Evolutionary conservation across 2,888 invertebrate genomes (phyloP).

Genomic region (Xylophagus ater): DNA sequence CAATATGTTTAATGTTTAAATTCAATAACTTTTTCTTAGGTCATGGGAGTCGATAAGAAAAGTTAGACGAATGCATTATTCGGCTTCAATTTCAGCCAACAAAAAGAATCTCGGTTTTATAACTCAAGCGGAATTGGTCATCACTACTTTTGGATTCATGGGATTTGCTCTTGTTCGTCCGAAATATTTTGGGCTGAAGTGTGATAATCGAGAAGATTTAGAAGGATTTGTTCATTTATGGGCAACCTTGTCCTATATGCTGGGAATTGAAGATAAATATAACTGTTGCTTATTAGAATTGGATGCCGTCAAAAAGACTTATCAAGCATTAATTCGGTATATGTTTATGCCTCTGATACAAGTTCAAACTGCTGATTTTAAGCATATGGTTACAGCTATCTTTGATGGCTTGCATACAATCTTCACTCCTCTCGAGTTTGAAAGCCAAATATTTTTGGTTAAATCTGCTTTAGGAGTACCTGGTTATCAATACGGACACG

Average conservation of each 20-base stretch:
- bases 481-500: constrained; percentile 21
- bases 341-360: constrained; percentile 17
- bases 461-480: constrained; percentile 16
- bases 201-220: constrained; percentile 49
- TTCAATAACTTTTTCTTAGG: constrained; percentile 32
- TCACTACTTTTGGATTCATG: constrained; percentile 73
- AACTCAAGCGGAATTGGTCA: constrained; percentile 62
- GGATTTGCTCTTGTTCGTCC: constrained; percentile 53
- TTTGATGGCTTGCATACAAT: constrained; percentile 14
- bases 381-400: constrained; percentile 15
- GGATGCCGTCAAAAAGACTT: constrained; percentile 14
- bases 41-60: constrained; percentile 51
- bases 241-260: constrained; percentile 60
- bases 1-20: constrained; percentile 1
- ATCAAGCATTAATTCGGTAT: constrained; percentile 15
- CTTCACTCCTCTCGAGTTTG: constrained; percentile 15
- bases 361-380: constrained; percentile 16
- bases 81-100: constrained; percentile 41
- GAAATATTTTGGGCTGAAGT: constrained; percentile 49
- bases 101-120: constrained; percentile 45
- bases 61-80: constrained; percentile 51
- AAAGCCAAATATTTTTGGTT: constrained; percentile 14
- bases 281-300: constrained; percentile 18
- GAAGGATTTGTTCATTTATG: constrained; percentile 67
- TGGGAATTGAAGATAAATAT: constrained; percentile 57